Evolutionary conservation across 1,140 invertebrate genomes (phyloP).

Genomic region (Colletes latitarsis): DNA sequence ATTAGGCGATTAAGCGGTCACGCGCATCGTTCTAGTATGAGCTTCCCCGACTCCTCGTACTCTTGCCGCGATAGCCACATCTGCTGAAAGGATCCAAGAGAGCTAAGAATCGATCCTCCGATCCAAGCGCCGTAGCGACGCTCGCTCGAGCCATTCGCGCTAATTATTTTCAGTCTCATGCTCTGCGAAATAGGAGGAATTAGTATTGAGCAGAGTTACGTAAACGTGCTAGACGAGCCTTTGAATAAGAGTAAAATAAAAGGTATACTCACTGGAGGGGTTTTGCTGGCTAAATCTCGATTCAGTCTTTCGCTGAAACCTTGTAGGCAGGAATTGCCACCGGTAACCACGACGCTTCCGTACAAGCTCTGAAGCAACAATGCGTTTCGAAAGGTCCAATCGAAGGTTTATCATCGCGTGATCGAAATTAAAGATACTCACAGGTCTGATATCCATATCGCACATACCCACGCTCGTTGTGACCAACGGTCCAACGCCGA

Average conservation of each 20-base stretch:
- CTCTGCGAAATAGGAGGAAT: slow-evolving; percentile 81
- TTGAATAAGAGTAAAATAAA: not conserved
- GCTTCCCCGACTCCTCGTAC: slow-evolving; percentile 96
- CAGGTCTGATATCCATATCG: slow-evolving; percentile 95
- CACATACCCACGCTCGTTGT: slow-evolving; percentile 96
- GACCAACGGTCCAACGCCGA: slow-evolving; percentile 87
- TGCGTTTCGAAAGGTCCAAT: not conserved
- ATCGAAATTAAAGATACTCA: slow-evolving; percentile 74
- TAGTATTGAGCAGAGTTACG: not conserved
- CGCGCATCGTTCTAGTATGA: slow-evolving; percentile 90
- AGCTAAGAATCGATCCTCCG: slow-evolving; percentile 97
- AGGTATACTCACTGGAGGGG: slow-evolving; percentile 86
- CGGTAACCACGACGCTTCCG: slow-evolving; percentile 94
- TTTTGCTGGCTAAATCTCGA: slow-evolving; percentile 90
- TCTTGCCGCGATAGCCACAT: slow-evolving; percentile 99
- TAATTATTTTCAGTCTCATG: slow-evolving; percentile 93
- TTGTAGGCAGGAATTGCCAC: slow-evolving; percentile 90
- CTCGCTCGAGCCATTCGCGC: slow-evolving; percentile 91
- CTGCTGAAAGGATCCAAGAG: slow-evolving; percentile 97
- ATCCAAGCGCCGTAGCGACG: slow-evolving; percentile 97
- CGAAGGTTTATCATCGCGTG: too few species aligned
- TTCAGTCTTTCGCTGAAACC: slow-evolving; percentile 93
- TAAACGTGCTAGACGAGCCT: too few species aligned
- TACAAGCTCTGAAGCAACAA: slow-evolving; percentile 83
- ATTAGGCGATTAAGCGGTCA: too few species aligned